Conservation (phyloP, 2,113 vertebrate genomes). For the Oryzias javanicus region DNA sequence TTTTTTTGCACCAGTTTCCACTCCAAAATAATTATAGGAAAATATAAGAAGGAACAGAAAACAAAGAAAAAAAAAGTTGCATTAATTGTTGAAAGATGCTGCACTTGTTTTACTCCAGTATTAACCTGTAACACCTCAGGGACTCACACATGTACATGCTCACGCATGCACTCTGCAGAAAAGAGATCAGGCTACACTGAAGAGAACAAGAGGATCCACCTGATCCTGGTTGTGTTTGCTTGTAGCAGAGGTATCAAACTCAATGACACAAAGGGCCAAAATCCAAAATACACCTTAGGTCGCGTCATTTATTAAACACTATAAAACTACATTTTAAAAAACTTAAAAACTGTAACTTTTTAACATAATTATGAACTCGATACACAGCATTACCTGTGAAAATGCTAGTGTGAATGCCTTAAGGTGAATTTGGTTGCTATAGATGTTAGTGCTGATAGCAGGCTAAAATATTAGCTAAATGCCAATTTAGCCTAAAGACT, state of each 20-base stretch:
- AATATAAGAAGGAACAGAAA: slow-evolving; percentile 42
- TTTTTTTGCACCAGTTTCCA: slow-evolving; percentile 48
- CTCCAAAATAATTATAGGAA: slow-evolving; percentile 44
- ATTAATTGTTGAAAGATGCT: slow-evolving; percentile 66
- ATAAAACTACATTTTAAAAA: too few relatives aligned
- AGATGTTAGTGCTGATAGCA: too few relatives aligned
- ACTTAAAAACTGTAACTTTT: too few relatives aligned
- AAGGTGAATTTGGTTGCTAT: too few relatives aligned
- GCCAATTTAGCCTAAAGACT: too few relatives aligned
- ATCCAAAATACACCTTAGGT: too few relatives aligned
- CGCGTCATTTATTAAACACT: too few relatives aligned
- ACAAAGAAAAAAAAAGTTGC: slow-evolving; percentile 49
- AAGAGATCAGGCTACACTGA: slow-evolving; percentile 45
- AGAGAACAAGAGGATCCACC: slow-evolving; percentile 36
- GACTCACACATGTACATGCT: slow-evolving; percentile 2
- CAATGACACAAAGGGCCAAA: too few relatives aligned
- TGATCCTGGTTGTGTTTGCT: slow-evolving; percentile 53
- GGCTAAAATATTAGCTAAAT: too few relatives aligned
- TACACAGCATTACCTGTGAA: too few relatives aligned
- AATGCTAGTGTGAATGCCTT: too few relatives aligned
- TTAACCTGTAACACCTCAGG: slow-evolving; percentile 40
- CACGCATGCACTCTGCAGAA: slow-evolving; percentile 32
- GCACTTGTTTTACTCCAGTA: slow-evolving; percentile 22
- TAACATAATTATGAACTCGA: too few relatives aligned
- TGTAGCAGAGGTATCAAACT: background rate